Conservation (phyloP, 2,797 vertebrate genomes). For the Ctenopoma multispine region DNA sequence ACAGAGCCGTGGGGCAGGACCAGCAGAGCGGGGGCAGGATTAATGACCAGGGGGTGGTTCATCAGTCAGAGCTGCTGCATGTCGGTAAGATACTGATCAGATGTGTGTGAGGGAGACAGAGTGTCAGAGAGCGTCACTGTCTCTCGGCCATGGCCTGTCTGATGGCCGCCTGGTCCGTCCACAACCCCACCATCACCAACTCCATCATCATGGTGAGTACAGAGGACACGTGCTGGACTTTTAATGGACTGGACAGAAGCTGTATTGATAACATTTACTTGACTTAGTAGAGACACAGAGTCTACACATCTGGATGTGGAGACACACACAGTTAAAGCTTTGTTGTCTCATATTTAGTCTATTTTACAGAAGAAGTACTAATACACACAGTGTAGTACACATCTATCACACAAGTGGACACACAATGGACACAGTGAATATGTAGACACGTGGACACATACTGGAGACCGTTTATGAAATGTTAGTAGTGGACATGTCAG, state of each 20-base stretch:
- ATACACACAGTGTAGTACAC: no score
- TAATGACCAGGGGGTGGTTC: not conserved
- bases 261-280: no score
- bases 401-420: no score
- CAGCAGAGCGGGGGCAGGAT: not conserved
- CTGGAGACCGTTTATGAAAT: no score
- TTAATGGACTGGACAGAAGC: not conserved
- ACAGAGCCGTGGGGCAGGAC: not conserved
- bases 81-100: constrained; percentile 12
- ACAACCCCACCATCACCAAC: constrained; percentile 81
- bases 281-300: no score
- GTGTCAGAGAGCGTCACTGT: constrained; percentile 26
- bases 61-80: not conserved
- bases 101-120: constrained; percentile 9
- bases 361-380: no score
- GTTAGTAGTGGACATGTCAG: no score
- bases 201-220: constrained; percentile 86
- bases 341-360: no score
- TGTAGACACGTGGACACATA: no score
- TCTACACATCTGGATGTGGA: not conserved
- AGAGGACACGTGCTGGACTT: not conserved
- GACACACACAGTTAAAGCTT: no score
- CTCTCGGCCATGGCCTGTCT: constrained; percentile 81
- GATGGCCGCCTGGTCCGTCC: constrained; percentile 83
- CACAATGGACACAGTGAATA: not conserved